Evolutionary conservation across 23 tunicate species (phyloP), one percentile per base, ranked within the genome.

Genomic region (Pegea sp.): DNA sequence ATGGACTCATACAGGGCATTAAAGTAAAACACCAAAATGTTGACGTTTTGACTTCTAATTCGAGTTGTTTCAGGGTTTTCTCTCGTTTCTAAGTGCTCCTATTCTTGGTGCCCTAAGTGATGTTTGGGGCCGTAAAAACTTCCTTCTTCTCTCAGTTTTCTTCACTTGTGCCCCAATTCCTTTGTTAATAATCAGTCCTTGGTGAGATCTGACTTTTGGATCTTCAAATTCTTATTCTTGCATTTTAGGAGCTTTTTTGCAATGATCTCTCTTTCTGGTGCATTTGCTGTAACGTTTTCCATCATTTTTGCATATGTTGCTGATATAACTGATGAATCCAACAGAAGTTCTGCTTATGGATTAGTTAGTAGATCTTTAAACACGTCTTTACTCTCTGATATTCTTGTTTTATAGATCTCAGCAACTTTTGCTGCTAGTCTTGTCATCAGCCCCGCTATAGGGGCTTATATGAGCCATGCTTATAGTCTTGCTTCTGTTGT

Each of bases 401-500:
- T n/a, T n/a, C n/a, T n/a, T n/a, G n/a, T n/a, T n/a, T n/a, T n/a
- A 31, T 31, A 84, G 95, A 77, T 87, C 8, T 89, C 98, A 26
- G 98, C 98, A 18, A 89, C 98, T 1, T 89, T 89, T 65, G 98
- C 98, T n/a, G 98, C 98, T 27, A 70, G 81, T 57, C 59, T 89
- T 5, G 98, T 89, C 3, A 89, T 76, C 5, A 76, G 90, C 55
- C 98, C 98, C 58, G 90, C 81, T 22, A 71, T 89, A 28, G 98
- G 98, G n/a, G 32, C 71, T 22, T 76, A 81, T 34, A 0, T 89
- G 3, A 61, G 71, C 22, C 60, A 66, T 6, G 66, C 70, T 5
- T 89, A 89, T 32, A 86, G 98, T 3, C 31, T 33, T 24, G 57
- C 30, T 18, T 77, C 65, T n/a, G 90, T 77, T n/a, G 91, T 89